A percentile compares a stretch with the other conserved stretches of the same genome.
Evolutionary conservation across 2,888 invertebrate species (phyloP).

Genomic region (Eupsilia transversa): DNA sequence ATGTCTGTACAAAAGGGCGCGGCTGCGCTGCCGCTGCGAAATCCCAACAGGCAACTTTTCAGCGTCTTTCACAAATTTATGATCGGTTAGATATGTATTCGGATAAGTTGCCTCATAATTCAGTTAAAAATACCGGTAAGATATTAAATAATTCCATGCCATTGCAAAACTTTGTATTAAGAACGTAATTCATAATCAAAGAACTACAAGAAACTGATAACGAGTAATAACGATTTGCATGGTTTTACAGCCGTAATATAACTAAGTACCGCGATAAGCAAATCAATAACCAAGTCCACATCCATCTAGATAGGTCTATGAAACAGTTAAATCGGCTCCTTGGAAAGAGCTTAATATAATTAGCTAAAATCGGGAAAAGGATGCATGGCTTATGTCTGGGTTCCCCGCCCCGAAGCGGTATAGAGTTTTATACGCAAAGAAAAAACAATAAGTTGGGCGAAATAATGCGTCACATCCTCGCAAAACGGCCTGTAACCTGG

Average conservation of each 20-base stretch:
- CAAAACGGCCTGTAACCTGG: not conserved
- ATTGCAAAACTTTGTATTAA: not conserved
- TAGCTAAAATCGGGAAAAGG: not conserved
- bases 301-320: not conserved
- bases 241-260: slow-evolving; percentile 8
- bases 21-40: too few species aligned
- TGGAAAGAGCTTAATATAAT: not conserved
- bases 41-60: not conserved
- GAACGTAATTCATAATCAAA: slow-evolving; percentile 23
- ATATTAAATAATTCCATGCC: slow-evolving; percentile 3
- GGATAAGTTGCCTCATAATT: not conserved
- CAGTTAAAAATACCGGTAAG: not conserved
- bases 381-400: not conserved
- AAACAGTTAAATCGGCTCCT: not conserved
- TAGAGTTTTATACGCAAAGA: not conserved
- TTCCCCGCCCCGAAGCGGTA: not conserved
- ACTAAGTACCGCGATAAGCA: slow-evolving; percentile 2
- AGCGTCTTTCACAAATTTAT: not conserved
- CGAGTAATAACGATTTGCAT: slow-evolving; percentile 14
- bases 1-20: too few species aligned
- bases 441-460: too few species aligned
- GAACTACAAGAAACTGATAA: slow-evolving; percentile 14
- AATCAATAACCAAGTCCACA: slow-evolving; percentile 7
- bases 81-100: not conserved
- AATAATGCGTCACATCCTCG: too few species aligned